These are phyloP conservation scores for Paralichthys olivaceus DNA, from an alignment of 2,113 vertebrate species.

Conservation along the genomic window DNA sequence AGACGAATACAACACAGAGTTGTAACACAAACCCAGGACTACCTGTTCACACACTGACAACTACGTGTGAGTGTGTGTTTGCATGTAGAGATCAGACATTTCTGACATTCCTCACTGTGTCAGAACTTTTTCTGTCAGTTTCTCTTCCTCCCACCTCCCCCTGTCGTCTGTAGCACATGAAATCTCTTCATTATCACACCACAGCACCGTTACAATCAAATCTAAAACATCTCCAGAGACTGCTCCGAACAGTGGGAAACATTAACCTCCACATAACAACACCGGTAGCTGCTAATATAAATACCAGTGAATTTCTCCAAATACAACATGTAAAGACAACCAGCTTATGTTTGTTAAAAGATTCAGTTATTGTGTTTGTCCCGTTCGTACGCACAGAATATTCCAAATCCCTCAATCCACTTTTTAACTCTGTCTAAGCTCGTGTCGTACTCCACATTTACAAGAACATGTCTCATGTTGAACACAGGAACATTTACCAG, in stretches of 20 bases:
- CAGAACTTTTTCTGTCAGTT: not conserved
- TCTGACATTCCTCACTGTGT: slow-evolving; percentile 52
- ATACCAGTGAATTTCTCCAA: too few relatives aligned
- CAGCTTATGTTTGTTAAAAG: too few relatives aligned
- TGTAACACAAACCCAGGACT: slow-evolving; percentile 1
- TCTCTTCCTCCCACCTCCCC: slow-evolving; percentile 7
- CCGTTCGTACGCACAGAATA: too few relatives aligned
- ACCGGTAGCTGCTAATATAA: too few relatives aligned
- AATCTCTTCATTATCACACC: not conserved
- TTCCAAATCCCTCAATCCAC: too few relatives aligned
- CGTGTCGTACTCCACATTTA: not conserved
- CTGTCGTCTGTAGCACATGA: not conserved
- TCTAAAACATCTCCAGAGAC: not conserved
- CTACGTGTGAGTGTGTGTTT: slow-evolving; percentile 26
- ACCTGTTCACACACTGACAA: slow-evolving; percentile 10
- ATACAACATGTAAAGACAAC: too few relatives aligned
- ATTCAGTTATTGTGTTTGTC: too few relatives aligned
- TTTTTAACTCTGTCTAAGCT: not conserved
- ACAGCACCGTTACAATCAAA: not conserved
- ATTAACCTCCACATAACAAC: too few relatives aligned
- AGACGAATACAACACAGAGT: not conserved
- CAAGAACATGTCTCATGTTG: not conserved
- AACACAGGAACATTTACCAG: not conserved
- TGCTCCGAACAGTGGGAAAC: too few relatives aligned
- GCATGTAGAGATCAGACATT: slow-evolving; percentile 36